Percentiles rank a stretch among this genome's conserved stretches.
Evolutionary conservation across 1,140 invertebrate species (phyloP).

Genomic region (Trachymyrmex septentrionalis): DNA sequence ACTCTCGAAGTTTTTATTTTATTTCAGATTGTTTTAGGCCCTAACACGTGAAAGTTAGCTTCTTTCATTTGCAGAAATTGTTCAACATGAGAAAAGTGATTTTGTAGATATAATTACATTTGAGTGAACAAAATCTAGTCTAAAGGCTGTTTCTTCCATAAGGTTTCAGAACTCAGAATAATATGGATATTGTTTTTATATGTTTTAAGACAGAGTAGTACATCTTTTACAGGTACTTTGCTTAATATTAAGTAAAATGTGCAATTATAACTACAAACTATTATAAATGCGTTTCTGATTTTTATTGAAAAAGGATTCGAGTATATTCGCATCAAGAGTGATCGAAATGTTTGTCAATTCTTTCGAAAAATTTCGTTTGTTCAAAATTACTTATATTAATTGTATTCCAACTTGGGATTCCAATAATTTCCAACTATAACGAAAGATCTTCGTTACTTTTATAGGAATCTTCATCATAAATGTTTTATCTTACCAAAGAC

Average conservation of each 20-base stretch:
- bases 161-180: conserved; percentile 42
- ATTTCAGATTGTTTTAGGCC: conserved; percentile 13
- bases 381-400: neutral
- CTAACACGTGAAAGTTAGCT: conserved; percentile 3
- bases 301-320: neutral
- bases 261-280: conserved; percentile 26
- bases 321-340: conserved; percentile 17
- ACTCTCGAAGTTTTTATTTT: conserved; percentile 13
- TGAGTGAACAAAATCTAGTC: conserved; percentile 73
- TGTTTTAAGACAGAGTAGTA: conserved; percentile 13
- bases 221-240: conserved; percentile 5
- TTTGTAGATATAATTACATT: conserved; percentile 17
- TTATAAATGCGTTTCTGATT: neutral
- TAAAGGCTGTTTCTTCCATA: conserved; percentile 69
- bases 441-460: neutral
- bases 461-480: neutral
- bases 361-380: neutral
- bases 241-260: conserved; percentile 26
- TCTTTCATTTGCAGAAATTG: conserved; percentile 35
- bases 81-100: neutral
- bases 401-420: neutral
- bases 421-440: neutral
- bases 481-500: neutral
- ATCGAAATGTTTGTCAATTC: neutral
- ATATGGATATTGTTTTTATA: conserved; percentile 39